Evolutionary conservation across 2,888 invertebrate species (phyloP).

Genomic region (Teinopalpus imperialis): DNA sequence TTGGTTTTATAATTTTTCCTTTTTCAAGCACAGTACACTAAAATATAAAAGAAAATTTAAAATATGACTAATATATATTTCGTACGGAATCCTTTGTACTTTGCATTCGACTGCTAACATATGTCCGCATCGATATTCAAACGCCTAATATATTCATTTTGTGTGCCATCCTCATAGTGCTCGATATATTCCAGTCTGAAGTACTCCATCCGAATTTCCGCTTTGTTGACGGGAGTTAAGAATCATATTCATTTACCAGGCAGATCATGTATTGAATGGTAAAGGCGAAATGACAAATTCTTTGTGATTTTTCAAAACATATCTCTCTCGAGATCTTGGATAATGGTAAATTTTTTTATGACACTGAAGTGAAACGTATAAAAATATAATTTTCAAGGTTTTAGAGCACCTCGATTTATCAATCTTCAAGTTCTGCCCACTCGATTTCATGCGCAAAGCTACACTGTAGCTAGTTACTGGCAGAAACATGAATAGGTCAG

Average conservation of each 20-base stretch:
- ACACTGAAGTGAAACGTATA: too few species aligned
- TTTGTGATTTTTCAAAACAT: constrained; percentile 19
- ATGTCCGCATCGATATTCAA: constrained; percentile 22
- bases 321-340: constrained; percentile 10
- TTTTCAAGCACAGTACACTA: too few species aligned
- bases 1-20: too few species aligned
- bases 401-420: too few species aligned
- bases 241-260: neutral
- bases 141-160: constrained; percentile 29
- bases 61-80: too few species aligned
- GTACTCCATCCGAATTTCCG: neutral
- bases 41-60: too few species aligned
- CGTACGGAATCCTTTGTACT: constrained; percentile 9
- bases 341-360: constrained; percentile 2
- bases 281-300: constrained; percentile 21
- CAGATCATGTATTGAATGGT: constrained; percentile 5
- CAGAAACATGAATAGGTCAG: too few species aligned
- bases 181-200: neutral
- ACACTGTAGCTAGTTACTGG: too few species aligned
- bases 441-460: too few species aligned
- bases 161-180: constrained; percentile 5
- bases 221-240: neutral
- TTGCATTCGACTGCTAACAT: constrained; percentile 20
- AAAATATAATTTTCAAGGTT: too few species aligned
- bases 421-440: too few species aligned